These are phyloP conservation scores for Drosophila multiciliata DNA, from an alignment of 2,888 invertebrate genomes.

Conservation along the genomic window DNA sequence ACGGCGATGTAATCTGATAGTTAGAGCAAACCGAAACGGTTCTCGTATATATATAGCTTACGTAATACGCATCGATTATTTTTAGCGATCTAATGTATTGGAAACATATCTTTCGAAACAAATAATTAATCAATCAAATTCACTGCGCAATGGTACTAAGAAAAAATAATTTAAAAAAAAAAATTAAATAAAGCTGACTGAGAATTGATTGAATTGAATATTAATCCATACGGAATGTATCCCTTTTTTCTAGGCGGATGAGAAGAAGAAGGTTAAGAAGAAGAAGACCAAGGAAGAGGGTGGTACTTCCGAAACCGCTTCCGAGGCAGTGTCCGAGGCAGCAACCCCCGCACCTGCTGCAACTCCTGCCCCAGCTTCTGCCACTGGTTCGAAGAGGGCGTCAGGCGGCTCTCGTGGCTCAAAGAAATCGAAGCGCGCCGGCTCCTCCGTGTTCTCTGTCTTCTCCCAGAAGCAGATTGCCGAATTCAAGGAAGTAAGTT, in stretches of 20 bases:
- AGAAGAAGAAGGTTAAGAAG: slow-evolving; percentile 96
- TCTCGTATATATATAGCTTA: slow-evolving; percentile 47
- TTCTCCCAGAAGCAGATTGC: slow-evolving; percentile 98
- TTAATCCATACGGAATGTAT: slow-evolving; percentile 8
- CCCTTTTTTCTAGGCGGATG: slow-evolving; percentile 90
- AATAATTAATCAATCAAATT: slow-evolving; percentile 25
- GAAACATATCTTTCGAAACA: slow-evolving; percentile 19
- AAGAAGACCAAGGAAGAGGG: slow-evolving; percentile 92
- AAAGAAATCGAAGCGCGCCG: slow-evolving; percentile 92
- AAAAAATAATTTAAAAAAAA: background rate
- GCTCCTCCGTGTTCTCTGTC: slow-evolving; percentile 98
- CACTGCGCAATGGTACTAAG: slow-evolving; percentile 18
- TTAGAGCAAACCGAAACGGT: slow-evolving; percentile 48
- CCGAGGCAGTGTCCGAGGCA: slow-evolving; percentile 87
- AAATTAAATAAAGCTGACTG: background rate
- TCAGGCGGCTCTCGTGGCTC: slow-evolving; percentile 88
- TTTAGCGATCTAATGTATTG: slow-evolving; percentile 28
- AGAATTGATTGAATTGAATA: slow-evolving; percentile 7
- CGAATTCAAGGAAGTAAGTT: slow-evolving; percentile 95
- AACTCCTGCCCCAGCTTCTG: slow-evolving; percentile 88
- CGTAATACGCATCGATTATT: slow-evolving; percentile 58
- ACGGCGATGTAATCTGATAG: slow-evolving; percentile 66
- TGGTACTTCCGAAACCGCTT: slow-evolving; percentile 86
- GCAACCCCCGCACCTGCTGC: slow-evolving; percentile 90
- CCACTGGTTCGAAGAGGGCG: slow-evolving; percentile 92